Evolutionary conservation across 2,797 vertebrate genomes (phyloP).

Genomic region (Apogon hyalosoma): DNA sequence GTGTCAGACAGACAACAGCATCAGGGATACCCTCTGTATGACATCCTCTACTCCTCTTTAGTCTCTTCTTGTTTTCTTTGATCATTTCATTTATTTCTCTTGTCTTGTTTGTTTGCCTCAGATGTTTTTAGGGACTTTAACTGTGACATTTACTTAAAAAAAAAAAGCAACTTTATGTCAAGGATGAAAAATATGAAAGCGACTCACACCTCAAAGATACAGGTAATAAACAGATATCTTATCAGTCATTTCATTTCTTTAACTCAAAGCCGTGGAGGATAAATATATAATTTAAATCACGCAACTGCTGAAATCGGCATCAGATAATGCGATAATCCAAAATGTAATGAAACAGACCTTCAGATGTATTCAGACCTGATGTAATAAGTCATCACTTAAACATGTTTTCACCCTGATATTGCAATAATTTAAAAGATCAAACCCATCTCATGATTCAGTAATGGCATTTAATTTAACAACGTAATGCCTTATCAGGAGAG

Average conservation of each 20-base stretch:
- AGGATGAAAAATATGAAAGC: background rate
- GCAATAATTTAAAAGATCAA: slow-evolving; percentile 21
- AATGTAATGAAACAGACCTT: slow-evolving; percentile 13
- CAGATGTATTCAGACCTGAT: slow-evolving; percentile 10
- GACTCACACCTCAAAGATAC: background rate
- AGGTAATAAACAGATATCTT: background rate
- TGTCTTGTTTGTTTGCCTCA: background rate
- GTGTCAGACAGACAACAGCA: background rate
- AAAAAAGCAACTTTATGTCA: background rate
- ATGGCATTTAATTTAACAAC: slow-evolving; percentile 25
- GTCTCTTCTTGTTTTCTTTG: background rate
- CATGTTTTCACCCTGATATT: slow-evolving; percentile 9
- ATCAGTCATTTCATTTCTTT: background rate
- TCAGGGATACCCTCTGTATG: slow-evolving; percentile 2
- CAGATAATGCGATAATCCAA: slow-evolving; percentile 2
- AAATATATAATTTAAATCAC: slow-evolving; percentile 2
- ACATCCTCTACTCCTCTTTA: background rate
- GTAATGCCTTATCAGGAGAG: slow-evolving; percentile 11
- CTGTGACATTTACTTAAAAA: background rate
- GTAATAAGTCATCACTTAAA: slow-evolving; percentile 5
- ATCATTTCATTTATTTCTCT: background rate
- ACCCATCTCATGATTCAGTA: slow-evolving; percentile 10
- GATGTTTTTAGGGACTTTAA: background rate
- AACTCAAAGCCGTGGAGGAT: background rate
- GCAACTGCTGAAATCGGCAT: background rate